Conservation (phyloP, 1,140 invertebrate species). For the Leptinotarsa texana region DNA sequence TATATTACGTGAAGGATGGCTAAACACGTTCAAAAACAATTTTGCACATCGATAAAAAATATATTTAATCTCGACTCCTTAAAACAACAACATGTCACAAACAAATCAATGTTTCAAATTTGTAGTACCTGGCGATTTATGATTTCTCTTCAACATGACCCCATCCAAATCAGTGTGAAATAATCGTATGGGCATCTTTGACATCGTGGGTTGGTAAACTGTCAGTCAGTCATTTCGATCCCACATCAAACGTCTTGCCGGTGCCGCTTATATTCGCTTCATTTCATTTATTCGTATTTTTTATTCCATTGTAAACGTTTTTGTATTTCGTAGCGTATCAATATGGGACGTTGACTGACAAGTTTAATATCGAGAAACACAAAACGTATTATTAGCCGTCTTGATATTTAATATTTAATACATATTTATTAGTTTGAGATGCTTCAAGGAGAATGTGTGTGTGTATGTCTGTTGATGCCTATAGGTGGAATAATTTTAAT, state of each 20-base stretch:
- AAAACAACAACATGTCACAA: no score
- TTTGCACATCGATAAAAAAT: no score
- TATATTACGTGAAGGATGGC: no score
- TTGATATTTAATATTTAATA: conserved; percentile 41
- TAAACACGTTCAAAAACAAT: no score
- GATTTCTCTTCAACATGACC: not conserved
- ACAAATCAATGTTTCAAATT: no score
- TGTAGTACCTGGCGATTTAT: no score
- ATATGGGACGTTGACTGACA: conserved; percentile 40
- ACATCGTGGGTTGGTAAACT: conserved; percentile 37
- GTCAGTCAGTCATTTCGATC: conserved; percentile 44
- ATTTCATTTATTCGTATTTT: conserved; percentile 33
- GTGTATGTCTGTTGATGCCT: conserved; percentile 1
- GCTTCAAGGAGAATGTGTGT: conserved; percentile 18
- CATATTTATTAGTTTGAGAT: conserved; percentile 36
- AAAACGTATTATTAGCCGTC: conserved; percentile 40
- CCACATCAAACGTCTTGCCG: conserved; percentile 37
- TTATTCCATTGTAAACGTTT: conserved; percentile 29
- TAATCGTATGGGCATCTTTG: conserved; percentile 35
- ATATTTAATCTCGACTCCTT: no score
- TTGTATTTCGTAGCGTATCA: conserved; percentile 36
- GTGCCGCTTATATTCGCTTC: conserved; percentile 36
- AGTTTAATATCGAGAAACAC: conserved; percentile 38
- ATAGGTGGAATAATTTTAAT: conserved; percentile 22
- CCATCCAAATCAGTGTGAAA: conserved; percentile 27